A percentile compares a stretch with the other conserved stretches of the same genome.
phyloP scores from a whole-genome alignment of 2,888 invertebrate genomes.

The Eucera pruinosa region DNA sequence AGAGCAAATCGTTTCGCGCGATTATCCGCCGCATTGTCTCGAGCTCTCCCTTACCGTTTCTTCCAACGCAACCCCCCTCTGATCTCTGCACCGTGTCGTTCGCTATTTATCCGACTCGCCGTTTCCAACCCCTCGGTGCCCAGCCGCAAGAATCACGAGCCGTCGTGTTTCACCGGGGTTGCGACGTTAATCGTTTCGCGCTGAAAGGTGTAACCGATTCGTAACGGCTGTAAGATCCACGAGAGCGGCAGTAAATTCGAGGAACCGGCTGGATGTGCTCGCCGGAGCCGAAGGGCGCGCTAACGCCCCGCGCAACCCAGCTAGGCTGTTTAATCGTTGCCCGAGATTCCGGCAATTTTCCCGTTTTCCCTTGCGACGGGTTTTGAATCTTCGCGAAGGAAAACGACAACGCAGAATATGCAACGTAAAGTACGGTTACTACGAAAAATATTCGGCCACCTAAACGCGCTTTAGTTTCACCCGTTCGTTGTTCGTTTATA shows the following conservation, averaged over 20 bases:
- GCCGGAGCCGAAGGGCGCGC: neutral
- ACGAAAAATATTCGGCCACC: too few species aligned
- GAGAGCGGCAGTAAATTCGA: conserved; percentile 63
- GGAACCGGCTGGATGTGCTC: conserved; percentile 23
- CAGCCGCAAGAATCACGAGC: conserved; percentile 35
- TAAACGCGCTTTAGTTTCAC: too few species aligned
- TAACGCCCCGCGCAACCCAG: conserved; percentile 19
- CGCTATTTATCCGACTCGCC: conserved; percentile 20
- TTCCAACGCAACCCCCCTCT: neutral
- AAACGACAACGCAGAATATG: neutral
- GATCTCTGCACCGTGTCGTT: neutral
- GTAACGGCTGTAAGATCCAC: conserved; percentile 72
- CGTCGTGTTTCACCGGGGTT: conserved; percentile 51
- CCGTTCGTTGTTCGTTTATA: too few species aligned
- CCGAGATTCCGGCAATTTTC: conserved; percentile 78
- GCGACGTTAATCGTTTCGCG: conserved; percentile 69
- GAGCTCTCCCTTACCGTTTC: neutral
- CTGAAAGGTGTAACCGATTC: conserved; percentile 74
- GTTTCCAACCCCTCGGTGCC: conserved; percentile 17
- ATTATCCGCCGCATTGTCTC: conserved; percentile 79
- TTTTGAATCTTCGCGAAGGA: neutral
- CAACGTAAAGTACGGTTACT: too few species aligned
- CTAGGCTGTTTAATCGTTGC: conserved; percentile 76
- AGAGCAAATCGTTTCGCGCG: conserved; percentile 82
- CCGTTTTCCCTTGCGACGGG: conserved; percentile 68